phyloP scores from a whole-genome alignment of 92 coral and sea anemone genomes.

The Paramuricea clavata region DNA sequence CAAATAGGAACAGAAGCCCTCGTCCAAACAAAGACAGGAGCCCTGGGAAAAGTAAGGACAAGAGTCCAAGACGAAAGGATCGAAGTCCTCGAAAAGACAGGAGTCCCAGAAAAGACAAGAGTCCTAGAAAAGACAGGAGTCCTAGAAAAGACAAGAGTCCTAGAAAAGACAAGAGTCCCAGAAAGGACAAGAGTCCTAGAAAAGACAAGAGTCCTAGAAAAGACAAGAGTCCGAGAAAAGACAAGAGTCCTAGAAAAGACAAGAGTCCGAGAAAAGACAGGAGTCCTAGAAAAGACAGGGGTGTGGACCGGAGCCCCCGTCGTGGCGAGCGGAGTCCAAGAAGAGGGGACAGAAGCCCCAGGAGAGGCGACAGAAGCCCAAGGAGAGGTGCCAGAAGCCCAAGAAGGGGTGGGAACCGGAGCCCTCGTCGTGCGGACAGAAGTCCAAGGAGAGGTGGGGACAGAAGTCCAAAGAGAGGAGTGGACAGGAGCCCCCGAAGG shows the following conservation, averaged over 20 bases:
- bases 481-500: neutral
- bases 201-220: neutral
- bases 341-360: neutral
- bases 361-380: neutral
- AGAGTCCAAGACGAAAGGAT: neutral
- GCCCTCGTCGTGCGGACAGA: neutral
- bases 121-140: neutral
- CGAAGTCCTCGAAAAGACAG: conserved; percentile 4
- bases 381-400: conserved; percentile 5
- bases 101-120: neutral
- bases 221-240: neutral
- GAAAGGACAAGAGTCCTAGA: neutral
- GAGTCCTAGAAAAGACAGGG: neutral
- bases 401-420: neutral
- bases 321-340: neutral
- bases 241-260: neutral
- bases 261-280: neutral
- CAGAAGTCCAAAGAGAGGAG: conserved; percentile 9
- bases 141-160: conserved; percentile 13
- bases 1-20: neutral
- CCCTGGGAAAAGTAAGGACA: neutral
- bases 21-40: neutral
- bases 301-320: neutral
- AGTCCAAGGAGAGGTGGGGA: conserved; percentile 20
- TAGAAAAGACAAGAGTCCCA: neutral